Base-by-base conservation (phyloP, 92 coral and sea anemone species). In the Epizoanthus rinbou region DNA sequence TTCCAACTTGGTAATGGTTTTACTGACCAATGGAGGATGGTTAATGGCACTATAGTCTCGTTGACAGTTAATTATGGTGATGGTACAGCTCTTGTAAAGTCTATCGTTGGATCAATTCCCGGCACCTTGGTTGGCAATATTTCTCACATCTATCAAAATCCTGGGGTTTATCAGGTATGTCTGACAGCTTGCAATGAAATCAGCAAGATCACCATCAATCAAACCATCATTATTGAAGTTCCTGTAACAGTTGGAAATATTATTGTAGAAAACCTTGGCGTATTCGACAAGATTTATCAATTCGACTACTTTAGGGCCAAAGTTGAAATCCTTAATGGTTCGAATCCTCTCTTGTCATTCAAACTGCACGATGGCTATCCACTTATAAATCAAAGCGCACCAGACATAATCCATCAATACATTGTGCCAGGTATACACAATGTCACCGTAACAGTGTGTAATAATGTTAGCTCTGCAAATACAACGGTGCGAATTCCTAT, bases 241-340 rank as follows among this genome's bases (percentile, higher is more conserved):
- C 89, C 83, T 13, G 45, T 91, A 3, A 17, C 15, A 10, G 11
- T 58, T 76, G 69, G 69, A 31, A 67, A 79, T 56, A 39, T 86
- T 8, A 25, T 64, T n/a, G 57, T 88, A 6, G 28, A 54, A 47
- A 84, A 91, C 64, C 66, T 79, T 23, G 90, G 90, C 11, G 69
- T 74, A 1, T 91, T 83, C 60, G 79, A 88, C 54, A 17, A 57
- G 16, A 86, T 89, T 72, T 91, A 91, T 58, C 95, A 88, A 67
- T 71, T 83, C n/a, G 92, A 91, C 45, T 19, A 73, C 56, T 28
- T 88, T 11, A 57, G 57, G n/a, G 71, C 84, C 54, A 80, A 67
- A 13, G 57, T 91, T 74, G 84, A 74, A 4, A 21, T 83, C 18
- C 14, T 52, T 4, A 45, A 81, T 43, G 95, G 95, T 9, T 69